Evolutionary conservation across 2,113 vertebrate genomes (phyloP), one percentile per base, ranked within the genome.

Genomic region (Neolamprologus fasciatus): DNA sequence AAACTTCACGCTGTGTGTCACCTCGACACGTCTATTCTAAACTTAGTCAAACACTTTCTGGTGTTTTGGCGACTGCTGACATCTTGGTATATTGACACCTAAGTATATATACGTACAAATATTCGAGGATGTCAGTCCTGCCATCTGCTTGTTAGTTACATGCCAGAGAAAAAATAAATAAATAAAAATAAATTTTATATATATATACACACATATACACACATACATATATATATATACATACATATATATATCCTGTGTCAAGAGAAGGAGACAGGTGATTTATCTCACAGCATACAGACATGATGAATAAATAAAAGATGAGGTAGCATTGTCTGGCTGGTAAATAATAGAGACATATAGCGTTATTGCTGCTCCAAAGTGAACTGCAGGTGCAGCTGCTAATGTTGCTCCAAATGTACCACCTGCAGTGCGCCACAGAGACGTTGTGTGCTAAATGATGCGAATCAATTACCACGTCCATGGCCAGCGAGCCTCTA

Each of bases 351-450:
- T n/a, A 33, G 6, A 10, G 54, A 66, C 37, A 21, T 35, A 37
- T 14, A 31, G 81, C 33, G n/a, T 83, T 26, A 68, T 80, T 13
- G 8, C 16, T 55, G 23, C 35, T 51, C 31, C 37, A 58, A 71
- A 80, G 71, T 71, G 28, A 88, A 45, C 28, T 90, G 86, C 85
- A 89, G 88, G 83, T 94, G 90, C 68, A 47, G 80, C 76, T 66
- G 87, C 82, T 61, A 81, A 84, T 80, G 85, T 31, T 51, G 86
- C 81, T 87, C 87, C 71, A 87, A 82, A 89, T 87, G 55, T 13
- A 45, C 84, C 93, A 92, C 86, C 92, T 92, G 91, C 90, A 83
- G 90, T 21, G 85, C 16, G 37, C 47, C 87, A 57, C 81, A 47
- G 90, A 89, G 53, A 87, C 90, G 51, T 53, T 61, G 84, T 76